Base-by-base conservation (phyloP, 2,888 invertebrate species). In the Limnephilus marmoratus region DNA sequence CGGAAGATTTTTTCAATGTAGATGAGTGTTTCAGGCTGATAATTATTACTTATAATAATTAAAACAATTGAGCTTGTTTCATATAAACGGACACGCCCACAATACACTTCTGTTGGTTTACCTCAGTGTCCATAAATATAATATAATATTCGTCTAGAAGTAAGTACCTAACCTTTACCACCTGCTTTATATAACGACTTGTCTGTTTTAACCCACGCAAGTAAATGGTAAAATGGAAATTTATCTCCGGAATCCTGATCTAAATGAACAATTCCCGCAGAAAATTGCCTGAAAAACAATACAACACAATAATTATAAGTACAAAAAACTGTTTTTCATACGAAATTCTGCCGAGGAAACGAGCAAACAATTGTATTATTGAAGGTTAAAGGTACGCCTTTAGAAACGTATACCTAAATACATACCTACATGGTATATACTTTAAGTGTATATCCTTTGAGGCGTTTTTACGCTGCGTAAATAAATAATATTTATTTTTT, bases 401-500 rank as follows among this genome's bases (percentile, higher is more conserved):
- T 24, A 49, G 15, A 49, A 49, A 15, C 15, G 13, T 68, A 1
- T 68, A 68, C 18, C 18, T 53, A 53, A 0, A 68, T 68, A 31
- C 31, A 1, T 31, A 31, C 53, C 18, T 53, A 53, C 5, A 68
- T 68, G 24, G 68, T 24, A 11, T 11, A 68, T 68, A 68, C 24
- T 18, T 18, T 24, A 68, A 18, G 7, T 7, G 68, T 18, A 68
- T 24, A 68, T 68, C 7, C 68, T n/a, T 9, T 0, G 9, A 24
- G 68, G 24, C 68, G 9, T 68, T 68, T 68, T n/a, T 9, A 68
- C 5, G 24, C 68, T 24, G 68, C 24, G 68, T 68, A 82, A 82
- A 82, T 82, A 82, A 82, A 34, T 82, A 82, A 34, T 34, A 82
- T 31, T 31, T 82, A 34, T 31, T 82, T 82, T 34, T 82, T 82